These are phyloP conservation scores for Gymnogyps californianus DNA, from an alignment of 2,113 vertebrate species.

Conservation along the genomic window DNA sequence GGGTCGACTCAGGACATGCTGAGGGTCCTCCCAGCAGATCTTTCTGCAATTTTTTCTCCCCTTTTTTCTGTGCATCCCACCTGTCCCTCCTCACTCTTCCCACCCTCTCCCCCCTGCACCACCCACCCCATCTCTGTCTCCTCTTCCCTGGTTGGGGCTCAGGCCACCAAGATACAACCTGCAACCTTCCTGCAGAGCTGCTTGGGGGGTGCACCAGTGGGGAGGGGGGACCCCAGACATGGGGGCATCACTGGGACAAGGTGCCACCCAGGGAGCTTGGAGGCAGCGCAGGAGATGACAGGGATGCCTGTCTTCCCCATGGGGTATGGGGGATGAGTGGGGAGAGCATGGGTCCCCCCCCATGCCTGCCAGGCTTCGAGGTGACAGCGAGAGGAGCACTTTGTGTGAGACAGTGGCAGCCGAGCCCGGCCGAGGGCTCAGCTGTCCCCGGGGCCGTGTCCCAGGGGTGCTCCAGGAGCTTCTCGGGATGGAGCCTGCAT, in stretches of 20 bases:
- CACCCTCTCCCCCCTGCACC: neutral
- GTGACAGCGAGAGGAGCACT: neutral
- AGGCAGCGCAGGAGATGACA: neutral
- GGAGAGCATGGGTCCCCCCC: neutral
- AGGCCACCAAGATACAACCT: neutral
- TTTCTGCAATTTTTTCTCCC: neutral
- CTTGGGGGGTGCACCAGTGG: neutral
- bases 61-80: neutral
- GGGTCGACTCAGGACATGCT: neutral
- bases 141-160: neutral
- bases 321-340: accelerated
- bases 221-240: neutral
- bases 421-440: neutral
- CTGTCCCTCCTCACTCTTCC: neutral
- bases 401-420: conserved; percentile 18
- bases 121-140: neutral
- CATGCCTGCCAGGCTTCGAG: neutral
- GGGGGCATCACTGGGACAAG: neutral
- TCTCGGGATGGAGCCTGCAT: neutral
- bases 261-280: neutral
- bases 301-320: neutral
- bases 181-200: neutral
- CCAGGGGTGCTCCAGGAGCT: conserved; percentile 24
- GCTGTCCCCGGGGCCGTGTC: neutral
- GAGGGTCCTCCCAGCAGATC: neutral